Evolutionary conservation across 2,888 invertebrate species (phyloP), one percentile per base, ranked within the genome.

Genomic region (Watsonalla cultraria): DNA sequence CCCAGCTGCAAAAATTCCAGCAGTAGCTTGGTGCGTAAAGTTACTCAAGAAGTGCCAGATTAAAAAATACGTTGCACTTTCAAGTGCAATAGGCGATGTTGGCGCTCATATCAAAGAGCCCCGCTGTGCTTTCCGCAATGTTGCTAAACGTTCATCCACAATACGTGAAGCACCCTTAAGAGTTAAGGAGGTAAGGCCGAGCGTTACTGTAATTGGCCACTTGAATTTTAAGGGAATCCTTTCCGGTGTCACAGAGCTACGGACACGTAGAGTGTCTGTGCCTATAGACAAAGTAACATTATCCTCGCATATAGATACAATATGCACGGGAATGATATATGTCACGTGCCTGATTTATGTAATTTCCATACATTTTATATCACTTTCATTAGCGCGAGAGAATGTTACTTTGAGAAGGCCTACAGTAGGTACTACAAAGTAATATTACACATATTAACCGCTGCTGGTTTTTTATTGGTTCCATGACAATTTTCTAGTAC

Each of bases 181-280:
- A 71, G 68, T 57, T 64, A 62, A 74, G 76, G 75, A 78, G 68
- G 74, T 74, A 75, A 76, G 76, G 75, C 77, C 72, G 72, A 75
- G 72, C 76, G 78, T 81, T 74, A 78, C 77, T 70, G 71, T 88
- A 90, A 90, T 90, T 87, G 86, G 83, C 85, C 83, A 83, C 85
- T 90, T 85, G 76, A 84, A 75, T 84, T 86, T 82, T 80, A 78
- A 83, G 76, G 78, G 82, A 80, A 74, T 75, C 83, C 83, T 81
- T 84, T 78, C 80, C 82, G 80, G 80, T 80, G 45, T 39, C 56
- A 58, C 65, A 82, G 84, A 73, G 57, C 13, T 71, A 52, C 0
- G 49, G 66, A 72, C 0, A 5, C 1, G 7, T 65, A 74, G 73
- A 78, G 5, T 7, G 37, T 8, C 37, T 24, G 24, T 4, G 24